These are phyloP conservation scores for Gonocerus acuteangulatus DNA, from an alignment of 2,888 invertebrate species.

Conservation along the genomic window DNA sequence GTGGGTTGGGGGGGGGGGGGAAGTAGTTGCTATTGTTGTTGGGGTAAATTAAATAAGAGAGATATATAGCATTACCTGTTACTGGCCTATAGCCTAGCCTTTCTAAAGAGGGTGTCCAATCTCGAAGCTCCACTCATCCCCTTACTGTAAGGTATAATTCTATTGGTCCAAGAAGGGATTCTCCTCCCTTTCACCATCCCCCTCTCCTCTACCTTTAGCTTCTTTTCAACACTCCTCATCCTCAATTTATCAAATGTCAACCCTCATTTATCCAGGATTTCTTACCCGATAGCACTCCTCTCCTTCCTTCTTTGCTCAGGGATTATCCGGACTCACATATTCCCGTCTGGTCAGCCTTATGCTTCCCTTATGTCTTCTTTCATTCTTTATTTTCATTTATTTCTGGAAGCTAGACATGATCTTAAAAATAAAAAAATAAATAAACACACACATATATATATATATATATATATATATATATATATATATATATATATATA, in stretches of 20 bases:
- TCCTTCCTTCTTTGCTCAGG: not conserved
- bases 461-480: no score
- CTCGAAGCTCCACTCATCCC: not conserved
- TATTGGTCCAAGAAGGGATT: slow-evolving; percentile 1
- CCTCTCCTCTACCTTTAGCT: not conserved
- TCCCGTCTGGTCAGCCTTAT: not conserved
- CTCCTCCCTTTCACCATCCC: not conserved
- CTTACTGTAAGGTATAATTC: slow-evolving; percentile 13
- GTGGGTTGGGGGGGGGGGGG: no score
- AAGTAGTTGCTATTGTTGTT: no score
- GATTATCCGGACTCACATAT: not conserved
- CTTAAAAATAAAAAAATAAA: no score
- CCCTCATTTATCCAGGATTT: slow-evolving; percentile 5
- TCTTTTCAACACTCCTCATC: slow-evolving; percentile 16
- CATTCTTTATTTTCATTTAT: not conserved
- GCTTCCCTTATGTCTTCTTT: not conserved
- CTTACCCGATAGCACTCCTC: not conserved
- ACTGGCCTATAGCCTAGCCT: no score
- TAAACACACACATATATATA: no score
- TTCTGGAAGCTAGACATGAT: no score
- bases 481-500: no score
- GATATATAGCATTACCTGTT: no score
- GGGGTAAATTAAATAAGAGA: no score
- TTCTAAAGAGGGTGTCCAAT: no score
- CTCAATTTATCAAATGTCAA: slow-evolving; percentile 21